Evolutionary conservation across 2,888 invertebrate species (phyloP), one percentile per base, ranked within the genome.

Genomic region (Thyatira batis): DNA sequence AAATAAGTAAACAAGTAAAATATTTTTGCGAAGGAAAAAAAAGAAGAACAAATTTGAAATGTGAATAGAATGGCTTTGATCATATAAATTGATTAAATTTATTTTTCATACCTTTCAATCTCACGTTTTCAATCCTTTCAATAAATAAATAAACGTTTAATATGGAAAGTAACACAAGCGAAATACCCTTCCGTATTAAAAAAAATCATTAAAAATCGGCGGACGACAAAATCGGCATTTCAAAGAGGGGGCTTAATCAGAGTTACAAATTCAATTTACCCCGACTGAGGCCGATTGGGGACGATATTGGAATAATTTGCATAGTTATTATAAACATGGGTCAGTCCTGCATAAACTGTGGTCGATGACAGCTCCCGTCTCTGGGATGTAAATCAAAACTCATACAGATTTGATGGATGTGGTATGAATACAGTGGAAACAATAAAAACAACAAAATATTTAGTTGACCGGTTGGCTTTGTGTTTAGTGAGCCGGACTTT

Each of bases 251-350:
- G 69, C 83, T 88, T 89, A 89, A 91, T 88, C 84, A 85, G 84
- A 86, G 87, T 84, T 86, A 89, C 89, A 87, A 90, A 90, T 90
- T 90, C 82, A 91, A 91, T 91, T 89, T 87, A 76, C 82, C 71
- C 77, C 69, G 74, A 72, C 70, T 75, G 76, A 74, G 76, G 76
- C 77, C 82, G 82, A 86, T 87, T 85, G 84, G 85, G 85, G 80
- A 77, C 76, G 82, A 79, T 87, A 89, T 88, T 83, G 82, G 84
- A 83, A 85, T 84, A 84, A 91, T 91, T 91, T 90, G 90, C 91
- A 91, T 92, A 89, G 87, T 89, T 90, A 90, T 91, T 89, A 88
- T 90, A 89, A 89, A 87, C 90, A 88, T 80, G 87, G 89, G 87
- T 88, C 89, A 88, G 78, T 80, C 82, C 85, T 84, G 88, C 85